These are phyloP conservation scores for Diplazon laetatorius DNA, from an alignment of 2,888 invertebrate genomes.

Conservation along the genomic window DNA sequence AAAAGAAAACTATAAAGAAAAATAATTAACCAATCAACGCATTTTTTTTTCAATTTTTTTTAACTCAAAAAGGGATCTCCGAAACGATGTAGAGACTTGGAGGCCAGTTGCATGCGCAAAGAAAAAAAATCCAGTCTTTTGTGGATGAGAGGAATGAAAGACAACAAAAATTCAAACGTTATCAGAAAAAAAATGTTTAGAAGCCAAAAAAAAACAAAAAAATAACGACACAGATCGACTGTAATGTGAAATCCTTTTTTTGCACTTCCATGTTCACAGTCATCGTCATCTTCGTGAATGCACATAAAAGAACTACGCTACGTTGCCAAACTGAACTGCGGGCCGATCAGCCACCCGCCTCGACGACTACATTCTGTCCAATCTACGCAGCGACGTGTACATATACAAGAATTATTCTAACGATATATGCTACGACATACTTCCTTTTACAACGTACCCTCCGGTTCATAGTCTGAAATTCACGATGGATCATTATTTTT, in stretches of 20 bases:
- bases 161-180: no score
- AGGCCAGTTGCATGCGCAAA: slow-evolving; percentile 57
- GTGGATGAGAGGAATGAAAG: no score
- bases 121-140: slow-evolving; percentile 42
- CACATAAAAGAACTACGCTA: slow-evolving; percentile 81
- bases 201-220: slow-evolving; percentile 53
- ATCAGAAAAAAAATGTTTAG: slow-evolving; percentile 7
- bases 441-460: slow-evolving; percentile 66
- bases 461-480: slow-evolving; percentile 58
- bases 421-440: slow-evolving; percentile 67
- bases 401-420: slow-evolving; percentile 72
- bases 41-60: no score
- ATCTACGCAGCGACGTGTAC: slow-evolving; percentile 81
- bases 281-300: slow-evolving; percentile 82
- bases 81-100: slow-evolving; percentile 30
- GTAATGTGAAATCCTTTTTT: slow-evolving; percentile 75
- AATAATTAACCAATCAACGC: no score
- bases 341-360: slow-evolving; percentile 79
- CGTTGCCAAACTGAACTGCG: slow-evolving; percentile 81
- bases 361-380: slow-evolving; percentile 81
- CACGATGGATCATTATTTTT: slow-evolving; percentile 50
- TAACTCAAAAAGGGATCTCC: slow-evolving; percentile 6
- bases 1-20: slow-evolving; percentile 23
- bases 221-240: slow-evolving; percentile 64
- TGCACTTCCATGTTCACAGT: slow-evolving; percentile 82